phyloP scores from a whole-genome alignment of 2,113 vertebrate species.

The Columba janthina region DNA sequence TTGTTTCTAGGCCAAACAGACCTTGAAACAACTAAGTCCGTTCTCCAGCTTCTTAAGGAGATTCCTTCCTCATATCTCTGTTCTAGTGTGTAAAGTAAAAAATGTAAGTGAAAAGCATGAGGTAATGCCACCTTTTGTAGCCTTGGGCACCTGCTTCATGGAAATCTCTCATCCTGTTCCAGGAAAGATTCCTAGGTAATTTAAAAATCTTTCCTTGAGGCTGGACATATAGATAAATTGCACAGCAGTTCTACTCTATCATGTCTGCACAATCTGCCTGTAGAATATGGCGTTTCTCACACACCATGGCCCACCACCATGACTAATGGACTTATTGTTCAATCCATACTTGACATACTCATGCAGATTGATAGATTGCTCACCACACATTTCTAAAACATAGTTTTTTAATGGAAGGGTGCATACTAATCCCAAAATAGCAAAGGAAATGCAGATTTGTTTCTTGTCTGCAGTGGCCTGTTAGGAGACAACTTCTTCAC shows the following conservation, averaged over 20 bases:
- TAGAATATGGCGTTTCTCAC: background rate
- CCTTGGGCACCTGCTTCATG: background rate
- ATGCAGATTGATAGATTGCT: fast-evolving
- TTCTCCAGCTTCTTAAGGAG: background rate
- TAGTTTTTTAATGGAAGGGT: background rate
- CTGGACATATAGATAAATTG: background rate
- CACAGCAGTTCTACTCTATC: background rate
- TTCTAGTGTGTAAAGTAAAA: background rate
- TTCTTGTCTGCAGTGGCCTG: background rate
- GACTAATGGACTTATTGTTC: background rate
- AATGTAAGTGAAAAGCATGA: background rate
- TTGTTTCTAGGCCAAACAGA: background rate
- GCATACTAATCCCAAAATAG: background rate
- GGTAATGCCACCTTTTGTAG: background rate
- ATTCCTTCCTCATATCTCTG: background rate
- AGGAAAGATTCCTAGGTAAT: background rate
- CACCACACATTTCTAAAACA: background rate
- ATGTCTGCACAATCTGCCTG: background rate
- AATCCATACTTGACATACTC: background rate
- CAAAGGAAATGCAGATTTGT: background rate
- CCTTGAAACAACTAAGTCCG: background rate
- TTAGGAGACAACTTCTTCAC: background rate
- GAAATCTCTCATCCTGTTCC: background rate
- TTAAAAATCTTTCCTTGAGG: background rate
- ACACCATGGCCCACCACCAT: background rate